Conservation (phyloP, 1,140 invertebrate species). For the Dendroctonus ponderosae region DNA sequence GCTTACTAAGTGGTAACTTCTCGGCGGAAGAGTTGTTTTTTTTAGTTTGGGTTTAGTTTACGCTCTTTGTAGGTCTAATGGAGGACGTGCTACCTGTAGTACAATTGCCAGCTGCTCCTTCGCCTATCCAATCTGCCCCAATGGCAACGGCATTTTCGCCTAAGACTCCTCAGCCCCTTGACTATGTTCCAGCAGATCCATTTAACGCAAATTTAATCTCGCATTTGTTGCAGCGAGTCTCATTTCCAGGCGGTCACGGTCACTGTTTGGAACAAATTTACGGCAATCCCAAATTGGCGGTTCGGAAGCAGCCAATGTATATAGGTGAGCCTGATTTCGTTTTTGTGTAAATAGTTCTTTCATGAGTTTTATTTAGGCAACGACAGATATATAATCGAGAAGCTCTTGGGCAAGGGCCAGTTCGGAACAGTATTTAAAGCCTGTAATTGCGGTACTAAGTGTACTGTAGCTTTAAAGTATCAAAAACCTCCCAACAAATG, state of each 20-base stretch:
- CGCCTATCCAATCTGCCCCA: too few species aligned
- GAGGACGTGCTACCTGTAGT: slow-evolving; percentile 30
- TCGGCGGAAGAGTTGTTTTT: neutral
- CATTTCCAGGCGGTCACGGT: slow-evolving; percentile 55
- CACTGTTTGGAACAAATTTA: slow-evolving; percentile 36
- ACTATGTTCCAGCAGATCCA: slow-evolving; percentile 50
- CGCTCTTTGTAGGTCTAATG: slow-evolving; percentile 40
- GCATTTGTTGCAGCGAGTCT: slow-evolving; percentile 54
- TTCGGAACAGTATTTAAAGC: slow-evolving; percentile 71
- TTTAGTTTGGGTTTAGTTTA: too few species aligned
- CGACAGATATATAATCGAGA: slow-evolving; percentile 64
- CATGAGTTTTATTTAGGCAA: slow-evolving; percentile 48
- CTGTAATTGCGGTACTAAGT: slow-evolving; percentile 57
- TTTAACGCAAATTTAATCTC: slow-evolving; percentile 55
- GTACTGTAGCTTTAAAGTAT: slow-evolving; percentile 69
- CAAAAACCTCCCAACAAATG: slow-evolving; percentile 76
- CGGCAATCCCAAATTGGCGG: slow-evolving; percentile 37
- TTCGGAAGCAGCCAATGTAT: slow-evolving; percentile 38
- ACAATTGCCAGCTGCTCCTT: too few species aligned
- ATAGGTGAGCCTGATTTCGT: slow-evolving; percentile 30
- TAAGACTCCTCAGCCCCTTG: slow-evolving; percentile 22
- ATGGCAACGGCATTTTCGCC: slow-evolving; percentile 1
- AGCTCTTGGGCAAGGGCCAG: slow-evolving; percentile 72
- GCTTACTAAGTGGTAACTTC: slow-evolving; percentile 17
- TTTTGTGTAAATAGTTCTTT: slow-evolving; percentile 6